These are phyloP conservation scores for Lycaena phlaeas DNA, from an alignment of 2,888 invertebrate genomes.

Conservation along the genomic window DNA sequence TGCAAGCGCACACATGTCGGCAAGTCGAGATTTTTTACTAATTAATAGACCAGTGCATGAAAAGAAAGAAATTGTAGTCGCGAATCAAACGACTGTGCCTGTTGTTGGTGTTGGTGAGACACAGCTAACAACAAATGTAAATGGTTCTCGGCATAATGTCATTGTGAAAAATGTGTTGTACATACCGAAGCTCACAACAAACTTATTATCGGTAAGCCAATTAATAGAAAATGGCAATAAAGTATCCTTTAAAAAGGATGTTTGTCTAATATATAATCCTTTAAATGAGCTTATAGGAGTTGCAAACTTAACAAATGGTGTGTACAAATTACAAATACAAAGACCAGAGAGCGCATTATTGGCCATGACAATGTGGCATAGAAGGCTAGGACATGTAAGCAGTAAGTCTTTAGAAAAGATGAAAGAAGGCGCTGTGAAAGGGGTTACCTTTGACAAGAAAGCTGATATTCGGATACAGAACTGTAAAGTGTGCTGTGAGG, in stretches of 20 bases:
- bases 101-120: conserved; percentile 17
- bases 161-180: conserved; percentile 16
- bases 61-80: conserved; percentile 21
- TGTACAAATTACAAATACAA: too few relatives aligned
- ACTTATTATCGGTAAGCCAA: conserved; percentile 18
- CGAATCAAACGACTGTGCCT: conserved; percentile 21
- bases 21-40: conserved; percentile 16
- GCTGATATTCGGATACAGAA: conserved; percentile 6
- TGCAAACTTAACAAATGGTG: conserved; percentile 12
- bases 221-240: conserved; percentile 18
- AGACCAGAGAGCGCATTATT: too few relatives aligned
- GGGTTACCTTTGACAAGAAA: conserved; percentile 11
- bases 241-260: conserved; percentile 11
- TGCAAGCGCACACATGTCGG: conserved; percentile 20
- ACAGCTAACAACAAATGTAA: conserved; percentile 6
- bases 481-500: conserved; percentile 23
- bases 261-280: conserved; percentile 16
- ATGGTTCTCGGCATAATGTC: conserved; percentile 10
- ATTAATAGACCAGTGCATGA: conserved; percentile 14
- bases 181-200: conserved; percentile 17
- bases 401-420: neutral
- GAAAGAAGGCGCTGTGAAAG: neutral
- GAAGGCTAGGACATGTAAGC: neutral
- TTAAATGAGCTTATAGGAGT: conserved; percentile 12
- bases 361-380: conserved; percentile 14